Percentiles rank a stretch among this genome's conserved stretches.
Conservation (phyloP, 2,888 invertebrate species). For the Drosophila testacea region DNA sequence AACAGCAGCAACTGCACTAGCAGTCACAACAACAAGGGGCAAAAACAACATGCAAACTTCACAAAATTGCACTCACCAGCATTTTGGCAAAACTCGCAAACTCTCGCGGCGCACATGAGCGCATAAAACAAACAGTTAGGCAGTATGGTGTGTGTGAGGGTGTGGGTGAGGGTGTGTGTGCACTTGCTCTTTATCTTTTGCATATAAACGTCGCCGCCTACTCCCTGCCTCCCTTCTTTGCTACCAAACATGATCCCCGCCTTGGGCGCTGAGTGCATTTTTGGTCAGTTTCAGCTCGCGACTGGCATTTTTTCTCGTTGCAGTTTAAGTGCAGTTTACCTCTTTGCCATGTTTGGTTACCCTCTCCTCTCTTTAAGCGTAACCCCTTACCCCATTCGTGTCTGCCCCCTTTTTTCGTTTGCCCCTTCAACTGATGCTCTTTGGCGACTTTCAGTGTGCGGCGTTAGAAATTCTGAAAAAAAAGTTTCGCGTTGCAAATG, state of each 20-base stretch:
- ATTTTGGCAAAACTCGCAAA: constrained; percentile 72
- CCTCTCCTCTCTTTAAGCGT: constrained; percentile 4
- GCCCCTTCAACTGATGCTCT: constrained; percentile 41
- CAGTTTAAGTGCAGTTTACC: constrained; percentile 83
- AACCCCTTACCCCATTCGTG: constrained; percentile 6
- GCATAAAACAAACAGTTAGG: constrained; percentile 73
- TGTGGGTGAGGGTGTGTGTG: constrained; percentile 28
- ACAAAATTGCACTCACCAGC: constrained; percentile 76
- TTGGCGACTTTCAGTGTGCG: constrained; percentile 75
- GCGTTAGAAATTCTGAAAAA: constrained; percentile 80
- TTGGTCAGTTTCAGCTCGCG: constrained; percentile 76
- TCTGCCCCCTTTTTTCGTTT: constrained; percentile 13
- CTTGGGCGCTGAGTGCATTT: constrained; percentile 75
- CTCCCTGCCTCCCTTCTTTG: constrained; percentile 2
- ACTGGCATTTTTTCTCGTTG: constrained; percentile 76
- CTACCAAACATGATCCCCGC: constrained; percentile 22
- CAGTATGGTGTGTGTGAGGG: constrained; percentile 10
- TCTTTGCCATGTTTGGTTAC: constrained; percentile 62
- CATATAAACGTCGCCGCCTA: constrained; percentile 68
- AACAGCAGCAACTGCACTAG: constrained; percentile 52
- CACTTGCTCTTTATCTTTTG: constrained; percentile 80
- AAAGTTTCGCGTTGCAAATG: constrained; percentile 78
- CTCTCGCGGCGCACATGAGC: constrained; percentile 60
- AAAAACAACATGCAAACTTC: constrained; percentile 62
- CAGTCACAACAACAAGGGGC: constrained; percentile 24